Evolutionary conservation across 2,797 vertebrate genomes (phyloP).

Genomic region (Argya squamiceps): DNA sequence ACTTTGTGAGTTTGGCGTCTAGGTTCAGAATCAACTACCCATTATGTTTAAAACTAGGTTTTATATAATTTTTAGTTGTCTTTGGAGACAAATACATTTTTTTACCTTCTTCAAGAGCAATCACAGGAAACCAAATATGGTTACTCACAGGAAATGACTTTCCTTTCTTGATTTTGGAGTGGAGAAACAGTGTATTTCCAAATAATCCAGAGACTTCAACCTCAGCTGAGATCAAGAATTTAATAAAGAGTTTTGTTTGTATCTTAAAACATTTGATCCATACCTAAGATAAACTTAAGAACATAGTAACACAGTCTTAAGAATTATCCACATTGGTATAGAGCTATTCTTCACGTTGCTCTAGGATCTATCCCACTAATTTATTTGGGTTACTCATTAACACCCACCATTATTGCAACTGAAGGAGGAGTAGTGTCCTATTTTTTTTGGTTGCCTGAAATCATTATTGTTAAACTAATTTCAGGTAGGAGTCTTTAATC

Average conservation of each 20-base stretch:
- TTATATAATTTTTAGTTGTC: not conserved
- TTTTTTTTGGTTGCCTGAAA: not conserved
- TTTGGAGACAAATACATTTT: not conserved
- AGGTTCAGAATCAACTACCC: constrained; percentile 6
- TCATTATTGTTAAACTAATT: not conserved
- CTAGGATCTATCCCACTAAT: not conserved
- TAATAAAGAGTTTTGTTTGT: not conserved
- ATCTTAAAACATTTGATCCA: not conserved
- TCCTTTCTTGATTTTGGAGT: not conserved
- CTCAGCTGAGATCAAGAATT: not conserved
- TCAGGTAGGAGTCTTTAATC: not conserved
- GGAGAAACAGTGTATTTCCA: not conserved
- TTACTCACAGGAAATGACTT: not conserved
- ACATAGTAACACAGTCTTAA: not conserved
- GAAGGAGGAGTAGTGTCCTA: not conserved
- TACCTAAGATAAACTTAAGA: not conserved
- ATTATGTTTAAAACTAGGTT: not conserved
- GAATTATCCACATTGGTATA: not conserved
- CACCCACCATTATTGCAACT: not conserved
- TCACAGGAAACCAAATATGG: not conserved
- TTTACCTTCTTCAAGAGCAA: not conserved
- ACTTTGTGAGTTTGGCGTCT: constrained; percentile 40
- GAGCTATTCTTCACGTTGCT: not conserved
- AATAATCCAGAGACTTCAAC: not conserved
- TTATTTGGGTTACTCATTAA: not conserved